Percentiles rank a stretch among this genome's conserved stretches.
Evolutionary conservation across 2,113 vertebrate genomes (phyloP).

Genomic region (Calyptommatus sinebrachiatus): DNA sequence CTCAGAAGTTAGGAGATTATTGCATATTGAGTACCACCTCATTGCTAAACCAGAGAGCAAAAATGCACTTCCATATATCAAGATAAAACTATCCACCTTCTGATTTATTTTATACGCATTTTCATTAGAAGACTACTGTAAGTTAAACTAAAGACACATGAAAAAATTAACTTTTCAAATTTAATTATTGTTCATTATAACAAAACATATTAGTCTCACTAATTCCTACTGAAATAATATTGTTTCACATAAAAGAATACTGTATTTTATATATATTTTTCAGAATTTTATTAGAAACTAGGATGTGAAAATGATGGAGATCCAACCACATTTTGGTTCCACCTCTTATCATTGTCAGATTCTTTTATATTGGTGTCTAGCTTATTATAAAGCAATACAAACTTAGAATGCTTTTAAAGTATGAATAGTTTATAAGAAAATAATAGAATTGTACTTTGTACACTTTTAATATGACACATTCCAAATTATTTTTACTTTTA

Average conservation of each 20-base stretch:
- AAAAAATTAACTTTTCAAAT: slow-evolving; percentile 32
- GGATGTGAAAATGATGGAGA: slow-evolving; percentile 12
- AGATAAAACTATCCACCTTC: neutral
- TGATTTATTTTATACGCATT: neutral
- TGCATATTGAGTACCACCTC: neutral
- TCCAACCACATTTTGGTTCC: neutral
- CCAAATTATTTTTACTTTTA: slow-evolving; percentile 8
- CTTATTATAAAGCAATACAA: slow-evolving; percentile 36
- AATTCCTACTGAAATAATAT: neutral
- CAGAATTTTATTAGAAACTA: slow-evolving; percentile 6
- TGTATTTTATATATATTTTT: neutral
- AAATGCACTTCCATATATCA: slow-evolving; percentile 32
- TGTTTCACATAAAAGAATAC: neutral
- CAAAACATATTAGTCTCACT: neutral
- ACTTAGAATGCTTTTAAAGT: slow-evolving; percentile 23
- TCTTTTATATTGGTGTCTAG: neutral
- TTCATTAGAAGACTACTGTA: neutral
- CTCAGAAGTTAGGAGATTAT: neutral
- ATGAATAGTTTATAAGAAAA: slow-evolving; percentile 17
- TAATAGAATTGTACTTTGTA: slow-evolving; percentile 8
- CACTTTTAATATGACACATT: slow-evolving; percentile 28
- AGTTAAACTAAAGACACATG: fast-evolving
- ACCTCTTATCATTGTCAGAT: neutral
- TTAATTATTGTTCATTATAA: slow-evolving; percentile 13
- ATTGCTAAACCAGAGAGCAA: neutral